Evolutionary conservation across 1,140 invertebrate species (phyloP), one percentile per base, ranked within the genome.

Genomic region (Cherax quadricarinatus): DNA sequence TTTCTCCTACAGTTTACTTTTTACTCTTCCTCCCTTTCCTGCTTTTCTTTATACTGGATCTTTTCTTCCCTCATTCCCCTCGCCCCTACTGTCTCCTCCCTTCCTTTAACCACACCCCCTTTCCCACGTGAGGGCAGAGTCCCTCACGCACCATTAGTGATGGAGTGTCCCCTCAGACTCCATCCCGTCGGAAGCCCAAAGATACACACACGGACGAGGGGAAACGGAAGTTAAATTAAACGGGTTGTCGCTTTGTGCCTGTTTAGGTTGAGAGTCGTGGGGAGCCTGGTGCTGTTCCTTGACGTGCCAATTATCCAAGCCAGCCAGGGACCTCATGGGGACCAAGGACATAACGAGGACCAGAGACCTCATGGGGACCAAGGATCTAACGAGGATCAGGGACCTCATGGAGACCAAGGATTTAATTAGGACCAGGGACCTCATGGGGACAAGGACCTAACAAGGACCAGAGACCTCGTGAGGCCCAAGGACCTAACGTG

Each of bases 161-260:
- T 85, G 60, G n/a, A 85, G 83, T 70, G 83, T 24, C 49, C 83
- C 83, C 83, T 85, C 57, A 14, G 70, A 66, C 16, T 49, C 60
- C 60, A 48, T 24, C 18, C 83, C 83, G 24, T 18, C 83, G 83
- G 83, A 85, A 85, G 83, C 83, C 83, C 83, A 85, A 85, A 85
- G 83, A 85, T 85, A 85, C 83, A 85, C 83, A 85, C 62, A 48
- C 83, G 62, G 30, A 41, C 30, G 83, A 66, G 53, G 83, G 83
- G 62, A 70, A 66, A 85, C 60, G 60, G 60, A 70, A 48, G n/a
- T 53, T 66, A 85, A 85, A 85, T 57, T 49, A 51, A 85, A 85
- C 60, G 83, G 53, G 49, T 85, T 85, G 48, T 57, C 62, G 60
- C 60, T 85, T 85, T 66, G 83, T 85, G 60, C 70, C 16, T 70